These are phyloP conservation scores for Taenaris catops DNA, from an alignment of 2,888 invertebrate species.

Conservation along the genomic window DNA sequence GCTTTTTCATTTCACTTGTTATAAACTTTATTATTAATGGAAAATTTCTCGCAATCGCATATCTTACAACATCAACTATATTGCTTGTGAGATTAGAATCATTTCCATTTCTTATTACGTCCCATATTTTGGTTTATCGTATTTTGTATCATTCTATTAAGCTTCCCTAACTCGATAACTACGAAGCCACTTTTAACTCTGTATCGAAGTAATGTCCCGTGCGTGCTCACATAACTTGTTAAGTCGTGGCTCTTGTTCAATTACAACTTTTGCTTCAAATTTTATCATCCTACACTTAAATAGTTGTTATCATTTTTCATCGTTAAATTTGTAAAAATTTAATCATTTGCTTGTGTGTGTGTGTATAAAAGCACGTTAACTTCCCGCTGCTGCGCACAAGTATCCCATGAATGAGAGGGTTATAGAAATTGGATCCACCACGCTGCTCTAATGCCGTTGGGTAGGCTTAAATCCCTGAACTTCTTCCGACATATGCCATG, in stretches of 20 bases:
- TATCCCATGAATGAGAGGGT: no score
- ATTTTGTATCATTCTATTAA: constrained; percentile 16
- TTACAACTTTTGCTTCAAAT: constrained; percentile 14
- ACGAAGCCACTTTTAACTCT: constrained; percentile 11
- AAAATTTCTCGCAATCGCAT: constrained; percentile 1
- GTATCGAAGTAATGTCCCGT: constrained; percentile 17
- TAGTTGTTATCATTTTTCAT: no score
- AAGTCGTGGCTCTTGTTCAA: constrained; percentile 14
- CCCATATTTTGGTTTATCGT: constrained; percentile 12
- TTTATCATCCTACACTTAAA: constrained; percentile 3
- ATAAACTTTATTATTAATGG: no score
- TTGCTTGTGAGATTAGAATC: constrained; percentile 4
- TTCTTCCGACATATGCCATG: no score
- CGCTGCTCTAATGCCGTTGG: no score
- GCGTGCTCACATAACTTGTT: constrained; percentile 20
- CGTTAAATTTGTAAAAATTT: no score
- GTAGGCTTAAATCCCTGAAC: no score
- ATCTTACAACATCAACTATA: constrained; percentile 1
- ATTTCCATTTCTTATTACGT: constrained; percentile 9
- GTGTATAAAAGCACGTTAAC: no score
- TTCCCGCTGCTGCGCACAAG: no score
- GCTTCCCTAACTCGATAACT: constrained; percentile 13
- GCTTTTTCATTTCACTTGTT: no score
- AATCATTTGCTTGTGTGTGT: no score
- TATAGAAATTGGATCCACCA: no score